Conservation (phyloP, 2,113 vertebrate species). For the Hirundichthys speculiger region DNA sequence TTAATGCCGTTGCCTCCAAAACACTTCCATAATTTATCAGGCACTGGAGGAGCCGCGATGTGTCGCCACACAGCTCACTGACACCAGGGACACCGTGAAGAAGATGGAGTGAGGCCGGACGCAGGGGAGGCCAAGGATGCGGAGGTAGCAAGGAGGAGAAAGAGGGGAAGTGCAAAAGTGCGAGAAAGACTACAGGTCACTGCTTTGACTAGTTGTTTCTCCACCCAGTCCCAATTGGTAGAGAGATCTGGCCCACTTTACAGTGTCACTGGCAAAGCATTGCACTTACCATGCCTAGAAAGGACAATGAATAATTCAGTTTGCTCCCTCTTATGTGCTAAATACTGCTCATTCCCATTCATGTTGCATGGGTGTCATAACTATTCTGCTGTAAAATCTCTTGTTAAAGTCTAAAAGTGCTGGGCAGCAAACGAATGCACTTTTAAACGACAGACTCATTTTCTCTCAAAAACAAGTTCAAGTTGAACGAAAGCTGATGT, state of each 20-base stretch:
- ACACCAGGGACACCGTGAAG: constrained; percentile 73
- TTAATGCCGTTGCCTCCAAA: constrained; percentile 83
- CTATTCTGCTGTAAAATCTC: constrained; percentile 6
- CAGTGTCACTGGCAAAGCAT: constrained; percentile 69
- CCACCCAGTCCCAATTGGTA: constrained; percentile 76
- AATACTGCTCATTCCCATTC: constrained; percentile 58
- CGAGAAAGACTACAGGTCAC: constrained; percentile 82
- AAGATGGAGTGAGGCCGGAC: constrained; percentile 75
- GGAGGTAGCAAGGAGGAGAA: constrained; percentile 57
- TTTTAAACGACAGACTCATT: background rate
- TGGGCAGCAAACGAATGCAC: background rate
- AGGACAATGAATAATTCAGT: constrained; percentile 85
- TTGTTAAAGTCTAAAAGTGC: constrained; percentile 12
- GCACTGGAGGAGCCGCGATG: constrained; percentile 80
- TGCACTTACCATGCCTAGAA: constrained; percentile 76
- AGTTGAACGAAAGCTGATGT: background rate
- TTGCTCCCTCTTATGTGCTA: constrained; percentile 72
- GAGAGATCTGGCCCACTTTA: constrained; percentile 72
- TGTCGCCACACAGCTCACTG: constrained; percentile 85
- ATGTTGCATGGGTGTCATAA: constrained; percentile 22
- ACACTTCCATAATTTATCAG: constrained; percentile 87
- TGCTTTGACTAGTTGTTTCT: constrained; percentile 77
- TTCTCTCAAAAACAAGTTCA: constrained; percentile 9
- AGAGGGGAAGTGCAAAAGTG: constrained; percentile 55
- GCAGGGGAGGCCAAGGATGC: constrained; percentile 74